These are phyloP conservation scores for Drosophila hamatofila DNA, from an alignment of 2,888 invertebrate species.

Conservation along the genomic window DNA sequence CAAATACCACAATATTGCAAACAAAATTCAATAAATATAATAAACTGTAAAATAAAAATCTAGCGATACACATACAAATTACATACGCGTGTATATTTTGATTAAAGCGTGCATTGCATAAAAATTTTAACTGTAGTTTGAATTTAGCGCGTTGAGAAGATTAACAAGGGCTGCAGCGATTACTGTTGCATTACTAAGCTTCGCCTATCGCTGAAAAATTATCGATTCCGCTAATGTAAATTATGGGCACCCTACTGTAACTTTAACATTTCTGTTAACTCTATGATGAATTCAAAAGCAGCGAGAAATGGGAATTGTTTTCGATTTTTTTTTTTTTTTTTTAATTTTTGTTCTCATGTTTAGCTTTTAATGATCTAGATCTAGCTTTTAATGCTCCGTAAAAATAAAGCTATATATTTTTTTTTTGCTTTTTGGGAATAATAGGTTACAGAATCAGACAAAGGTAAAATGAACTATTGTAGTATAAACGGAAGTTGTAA, in stretches of 20 bases:
- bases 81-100: slow-evolving; percentile 59
- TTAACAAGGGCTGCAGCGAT: neutral
- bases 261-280: neutral
- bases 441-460: no score
- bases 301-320: no score
- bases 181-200: no score
- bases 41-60: slow-evolving; percentile 75
- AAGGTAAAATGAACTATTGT: no score
- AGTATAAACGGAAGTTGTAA: no score
- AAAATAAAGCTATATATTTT: no score
- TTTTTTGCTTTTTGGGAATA: no score
- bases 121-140: slow-evolving; percentile 22
- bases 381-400: no score
- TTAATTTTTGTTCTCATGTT: no score
- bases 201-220: neutral
- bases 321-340: no score
- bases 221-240: neutral
- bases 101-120: slow-evolving; percentile 66
- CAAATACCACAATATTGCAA: slow-evolving; percentile 59
- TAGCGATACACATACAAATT: slow-evolving; percentile 71
- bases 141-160: neutral
- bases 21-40: slow-evolving; percentile 65
- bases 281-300: no score
- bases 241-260: neutral
- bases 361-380: no score